These are phyloP conservation scores for Solen grandis DNA, from an alignment of 1,140 invertebrate species.

Conservation along the genomic window DNA sequence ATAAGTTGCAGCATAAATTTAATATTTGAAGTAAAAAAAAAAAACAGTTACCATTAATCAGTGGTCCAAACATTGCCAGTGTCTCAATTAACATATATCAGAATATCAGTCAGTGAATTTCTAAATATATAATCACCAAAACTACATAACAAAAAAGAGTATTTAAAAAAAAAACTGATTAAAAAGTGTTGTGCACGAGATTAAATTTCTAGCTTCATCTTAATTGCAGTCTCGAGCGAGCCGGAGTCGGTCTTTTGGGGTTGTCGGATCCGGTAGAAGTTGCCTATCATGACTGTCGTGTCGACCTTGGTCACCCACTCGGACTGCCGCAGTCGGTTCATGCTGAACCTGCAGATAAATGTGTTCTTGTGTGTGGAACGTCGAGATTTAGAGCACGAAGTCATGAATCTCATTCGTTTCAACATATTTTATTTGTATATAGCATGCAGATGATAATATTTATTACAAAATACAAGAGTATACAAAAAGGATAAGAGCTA, in stretches of 20 bases:
- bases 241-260: constrained; percentile 69
- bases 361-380: background rate
- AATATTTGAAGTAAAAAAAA: no score
- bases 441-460: background rate
- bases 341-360: constrained; percentile 44
- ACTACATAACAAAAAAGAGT: no score
- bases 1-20: no score
- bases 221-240: constrained; percentile 60
- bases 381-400: background rate
- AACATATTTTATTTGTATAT: background rate
- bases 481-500: no score
- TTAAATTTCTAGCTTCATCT: constrained; percentile 66
- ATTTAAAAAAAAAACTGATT: no score
- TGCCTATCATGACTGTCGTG: constrained; percentile 67
- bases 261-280: constrained; percentile 68
- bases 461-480: background rate
- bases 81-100: no score
- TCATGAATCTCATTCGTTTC: background rate
- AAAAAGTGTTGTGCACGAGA: no score
- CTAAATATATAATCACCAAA: no score
- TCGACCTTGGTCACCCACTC: constrained; percentile 60
- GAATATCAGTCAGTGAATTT: no score
- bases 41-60: no score
- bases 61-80: no score
- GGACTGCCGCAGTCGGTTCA: constrained; percentile 62